phyloP scores from a whole-genome alignment of 2,888 invertebrate species.

The Orthonevra nobilis region DNA sequence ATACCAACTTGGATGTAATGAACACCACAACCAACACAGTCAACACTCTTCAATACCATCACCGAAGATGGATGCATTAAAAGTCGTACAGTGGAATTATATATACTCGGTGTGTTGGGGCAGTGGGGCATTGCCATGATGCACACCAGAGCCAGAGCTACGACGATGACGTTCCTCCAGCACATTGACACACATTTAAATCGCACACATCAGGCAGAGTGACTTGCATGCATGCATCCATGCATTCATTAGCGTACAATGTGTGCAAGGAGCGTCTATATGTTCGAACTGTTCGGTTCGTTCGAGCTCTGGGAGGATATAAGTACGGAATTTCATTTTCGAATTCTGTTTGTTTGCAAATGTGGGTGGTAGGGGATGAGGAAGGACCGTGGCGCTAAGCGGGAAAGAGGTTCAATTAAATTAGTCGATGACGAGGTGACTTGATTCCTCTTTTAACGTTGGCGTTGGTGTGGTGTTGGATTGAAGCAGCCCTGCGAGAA shows the following conservation, averaged over 20 bases:
- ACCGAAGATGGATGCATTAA: constrained; percentile 32
- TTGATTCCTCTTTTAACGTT: constrained; percentile 1
- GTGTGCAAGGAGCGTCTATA: constrained; percentile 18
- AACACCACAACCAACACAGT: constrained; percentile 12
- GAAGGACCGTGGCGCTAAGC: too few relatives aligned
- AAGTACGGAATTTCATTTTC: constrained; percentile 38
- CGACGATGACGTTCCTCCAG: constrained; percentile 22
- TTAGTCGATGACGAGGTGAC: constrained; percentile 52
- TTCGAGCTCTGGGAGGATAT: constrained; percentile 8
- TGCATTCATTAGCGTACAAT: constrained; percentile 59
- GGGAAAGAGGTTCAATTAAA: constrained; percentile 47
- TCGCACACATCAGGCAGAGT: constrained; percentile 25
- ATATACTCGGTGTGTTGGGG: constrained; percentile 46
- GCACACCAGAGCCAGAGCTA: constrained; percentile 45
- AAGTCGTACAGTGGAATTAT: constrained; percentile 35
- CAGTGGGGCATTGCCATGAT: constrained; percentile 59
- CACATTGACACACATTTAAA: constrained; percentile 61
- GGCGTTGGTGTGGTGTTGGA: constrained; percentile 7
- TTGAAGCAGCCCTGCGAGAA: constrained; percentile 4
- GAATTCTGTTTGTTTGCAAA: constrained; percentile 34
- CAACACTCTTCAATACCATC: constrained; percentile 5
- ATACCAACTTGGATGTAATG: constrained; percentile 37
- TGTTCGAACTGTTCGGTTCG: too few relatives aligned
- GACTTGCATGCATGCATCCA: constrained; percentile 39
- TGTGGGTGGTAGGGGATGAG: too few relatives aligned